Conservation (phyloP, 1,140 invertebrate genomes). For the Zaprionus lachaisei region DNA sequence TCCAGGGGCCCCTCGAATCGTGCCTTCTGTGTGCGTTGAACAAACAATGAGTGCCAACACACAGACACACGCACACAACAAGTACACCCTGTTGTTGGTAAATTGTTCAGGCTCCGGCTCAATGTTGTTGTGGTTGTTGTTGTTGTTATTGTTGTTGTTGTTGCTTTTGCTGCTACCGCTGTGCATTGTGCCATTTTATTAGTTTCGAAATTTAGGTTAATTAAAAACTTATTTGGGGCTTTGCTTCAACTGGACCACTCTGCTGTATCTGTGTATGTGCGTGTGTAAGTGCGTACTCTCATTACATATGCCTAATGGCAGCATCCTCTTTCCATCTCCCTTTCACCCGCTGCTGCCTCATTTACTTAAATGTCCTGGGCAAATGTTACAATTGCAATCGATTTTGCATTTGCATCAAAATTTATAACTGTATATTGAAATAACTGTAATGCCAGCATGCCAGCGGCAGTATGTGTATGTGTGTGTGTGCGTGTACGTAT, state of each 20-base stretch:
- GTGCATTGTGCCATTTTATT: slow-evolving; percentile 65
- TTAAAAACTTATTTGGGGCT: slow-evolving; percentile 76
- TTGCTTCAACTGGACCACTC: slow-evolving; percentile 24
- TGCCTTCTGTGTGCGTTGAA: slow-evolving; percentile 39
- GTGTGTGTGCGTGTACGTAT: neutral
- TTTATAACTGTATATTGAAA: slow-evolving; percentile 70
- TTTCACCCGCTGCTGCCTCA: neutral
- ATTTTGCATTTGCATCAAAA: slow-evolving; percentile 67
- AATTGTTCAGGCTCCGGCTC: slow-evolving; percentile 63
- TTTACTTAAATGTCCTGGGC: slow-evolving; percentile 20
- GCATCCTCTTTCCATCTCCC: neutral
- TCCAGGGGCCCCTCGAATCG: slow-evolving; percentile 42
- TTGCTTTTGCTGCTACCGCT: slow-evolving; percentile 9
- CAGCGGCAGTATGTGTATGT: neutral
- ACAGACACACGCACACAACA: slow-evolving; percentile 14
- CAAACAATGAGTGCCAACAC: slow-evolving; percentile 41
- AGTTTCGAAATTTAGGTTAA: slow-evolving; percentile 78
- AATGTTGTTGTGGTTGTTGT: slow-evolving; percentile 16
- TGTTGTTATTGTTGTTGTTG: slow-evolving; percentile 14
- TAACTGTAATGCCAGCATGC: slow-evolving; percentile 35
- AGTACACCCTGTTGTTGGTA: slow-evolving; percentile 35
- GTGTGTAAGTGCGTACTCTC: slow-evolving; percentile 14
- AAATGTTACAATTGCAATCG: slow-evolving; percentile 71
- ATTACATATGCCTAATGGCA: slow-evolving; percentile 56
- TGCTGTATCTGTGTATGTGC: neutral